Percentiles rank a stretch among this genome's conserved stretches.
These are phyloP conservation scores for Allolobophora icterica DNA, from an alignment of 2,888 invertebrate species.

Conservation along the genomic window DNA sequence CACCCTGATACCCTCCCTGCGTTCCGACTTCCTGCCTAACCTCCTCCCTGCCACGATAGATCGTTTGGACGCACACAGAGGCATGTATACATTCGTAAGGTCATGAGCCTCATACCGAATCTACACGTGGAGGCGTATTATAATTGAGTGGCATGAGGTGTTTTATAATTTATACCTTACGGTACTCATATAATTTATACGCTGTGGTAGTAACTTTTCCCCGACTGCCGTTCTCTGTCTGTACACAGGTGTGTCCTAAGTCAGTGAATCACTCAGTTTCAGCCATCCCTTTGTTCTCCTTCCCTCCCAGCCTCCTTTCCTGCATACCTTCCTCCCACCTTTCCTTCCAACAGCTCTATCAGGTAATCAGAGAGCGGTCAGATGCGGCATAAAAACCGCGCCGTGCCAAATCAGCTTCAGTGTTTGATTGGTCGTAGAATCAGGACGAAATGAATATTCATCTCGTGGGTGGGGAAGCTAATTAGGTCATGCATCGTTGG, in stretches of 20 bases:
- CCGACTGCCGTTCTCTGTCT: not conserved
- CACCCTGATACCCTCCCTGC: not conserved
- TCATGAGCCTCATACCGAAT: not conserved
- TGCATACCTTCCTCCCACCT: not conserved
- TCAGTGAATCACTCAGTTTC: not conserved
- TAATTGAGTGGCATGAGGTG: not conserved
- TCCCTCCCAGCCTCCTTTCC: not conserved
- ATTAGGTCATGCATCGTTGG: not conserved
- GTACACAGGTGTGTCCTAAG: not conserved
- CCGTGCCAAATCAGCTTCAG: too few species aligned
- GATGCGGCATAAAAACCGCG: not conserved
- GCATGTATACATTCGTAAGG: not conserved
- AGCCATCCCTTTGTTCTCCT: constrained; percentile 1
- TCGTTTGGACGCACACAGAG: not conserved
- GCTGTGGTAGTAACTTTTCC: not conserved
- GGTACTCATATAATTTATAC: too few species aligned
- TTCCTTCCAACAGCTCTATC: not conserved
- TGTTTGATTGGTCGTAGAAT: not conserved
- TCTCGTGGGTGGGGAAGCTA: not conserved
- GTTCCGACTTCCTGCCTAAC: not conserved
- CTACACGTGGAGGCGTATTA: not conserved
- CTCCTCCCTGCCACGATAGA: not conserved
- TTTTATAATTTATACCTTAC: not conserved
- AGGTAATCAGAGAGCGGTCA: not conserved
- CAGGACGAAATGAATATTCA: not conserved